Base-by-base conservation (phyloP, 2,797 vertebrate species). In the Coregonus ussuriensis region DNA sequence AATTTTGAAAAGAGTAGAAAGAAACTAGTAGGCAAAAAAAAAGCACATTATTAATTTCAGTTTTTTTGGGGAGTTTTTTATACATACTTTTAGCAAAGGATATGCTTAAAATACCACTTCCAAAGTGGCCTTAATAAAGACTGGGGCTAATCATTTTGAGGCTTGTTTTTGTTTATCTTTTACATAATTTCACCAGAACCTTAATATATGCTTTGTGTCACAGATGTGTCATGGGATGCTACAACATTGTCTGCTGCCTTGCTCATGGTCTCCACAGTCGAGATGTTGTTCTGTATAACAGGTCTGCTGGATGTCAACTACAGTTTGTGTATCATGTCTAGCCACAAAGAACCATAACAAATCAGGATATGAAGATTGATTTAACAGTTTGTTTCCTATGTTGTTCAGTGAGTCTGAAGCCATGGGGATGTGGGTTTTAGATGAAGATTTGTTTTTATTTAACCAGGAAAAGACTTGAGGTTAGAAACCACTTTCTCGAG, bases 101-200 rank as follows among this genome's bases (percentile, higher is more conserved):
- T 16, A 67, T 68, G 80, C 80, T 91, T 74, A 74, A 70, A 84
- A 76, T 72, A 84, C 87, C 89, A 88, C 81, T 81, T 83, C 85
- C 81, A 81, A 86, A 88, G 89, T 89, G 91, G 89, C 91, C 90
- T 93, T 91, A 72, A 71, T 53, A 71, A 72, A 18, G 25, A 18
- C 31, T n/a, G 25, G 33, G 15, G 53, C 6, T 5, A 25, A 29
- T 14, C 41, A 66, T 77, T 84, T 71, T 71, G 79, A 41, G 72
- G 47, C 21, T 14, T 81, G 6, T 47, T 81, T 51, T 41, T 33
- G 35, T 73, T 75, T 2, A 72, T 54, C 56, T 14, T 77, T 75
- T 82, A 53, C 63, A 53, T 71, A 33, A 59, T 71, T 82, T 79
- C 92, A 93, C 92, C 91, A n/a, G 89, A 90, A 35, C 33, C 53